Percentiles rank a stretch among this genome's conserved stretches.
Conservation (phyloP, 2,113 vertebrate species). For the Chaetura pelagica region DNA sequence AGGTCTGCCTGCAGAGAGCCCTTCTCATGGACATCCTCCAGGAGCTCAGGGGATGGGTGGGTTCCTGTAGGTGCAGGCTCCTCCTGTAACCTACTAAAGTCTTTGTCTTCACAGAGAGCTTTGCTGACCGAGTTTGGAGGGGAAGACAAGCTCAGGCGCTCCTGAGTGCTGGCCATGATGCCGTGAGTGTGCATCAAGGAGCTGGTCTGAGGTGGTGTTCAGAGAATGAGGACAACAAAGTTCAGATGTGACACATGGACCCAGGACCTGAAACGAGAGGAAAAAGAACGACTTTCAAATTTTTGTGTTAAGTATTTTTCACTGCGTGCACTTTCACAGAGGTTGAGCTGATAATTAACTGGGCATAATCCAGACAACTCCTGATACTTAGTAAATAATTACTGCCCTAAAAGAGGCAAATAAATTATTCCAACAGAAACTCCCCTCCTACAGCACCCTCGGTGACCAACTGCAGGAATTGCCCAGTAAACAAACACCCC, state of each 20-base stretch:
- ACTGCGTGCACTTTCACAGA: background rate
- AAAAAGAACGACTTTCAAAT: conserved; percentile 3
- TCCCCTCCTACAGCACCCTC: background rate
- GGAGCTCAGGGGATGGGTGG: conserved; percentile 80
- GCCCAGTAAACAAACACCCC: background rate
- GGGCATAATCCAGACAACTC: background rate
- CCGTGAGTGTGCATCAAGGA: conserved; percentile 86
- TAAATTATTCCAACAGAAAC: conserved; percentile 36
- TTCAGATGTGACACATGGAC: background rate
- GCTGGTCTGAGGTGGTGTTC: conserved; percentile 41
- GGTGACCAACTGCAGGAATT: background rate
- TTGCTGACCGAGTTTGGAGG: conserved; percentile 84
- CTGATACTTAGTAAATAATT: conserved; percentile 44
- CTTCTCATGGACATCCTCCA: conserved; percentile 84
- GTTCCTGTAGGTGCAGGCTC: conserved; percentile 74
- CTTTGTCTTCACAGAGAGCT: conserved; percentile 85
- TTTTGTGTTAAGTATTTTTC: background rate
- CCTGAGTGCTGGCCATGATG: conserved; percentile 95
- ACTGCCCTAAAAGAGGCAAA: conserved; percentile 10
- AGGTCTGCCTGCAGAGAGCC: conserved; percentile 78
- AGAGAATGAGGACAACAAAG: background rate
- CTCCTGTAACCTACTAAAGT: conserved; percentile 71
- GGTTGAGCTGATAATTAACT: conserved; percentile 42
- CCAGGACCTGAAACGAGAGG: conserved; percentile 55
- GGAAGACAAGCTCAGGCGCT: conserved; percentile 91